phyloP scores from a whole-genome alignment of 2,888 invertebrate species.

The Netelia inedita region DNA sequence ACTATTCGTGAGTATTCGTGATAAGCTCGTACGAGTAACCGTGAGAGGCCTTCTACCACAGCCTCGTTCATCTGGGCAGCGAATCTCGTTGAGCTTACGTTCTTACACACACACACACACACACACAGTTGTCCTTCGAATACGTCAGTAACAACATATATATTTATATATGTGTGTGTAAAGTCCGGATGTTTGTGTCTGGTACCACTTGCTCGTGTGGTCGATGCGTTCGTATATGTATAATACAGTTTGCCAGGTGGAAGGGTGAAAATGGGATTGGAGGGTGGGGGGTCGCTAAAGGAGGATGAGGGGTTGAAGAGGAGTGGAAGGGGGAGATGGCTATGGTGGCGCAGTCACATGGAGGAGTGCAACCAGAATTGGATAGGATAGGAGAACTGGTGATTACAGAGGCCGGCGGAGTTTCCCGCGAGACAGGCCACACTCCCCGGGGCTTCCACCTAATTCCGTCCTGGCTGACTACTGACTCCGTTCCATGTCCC shows the following conservation, averaged over 20 bases:
- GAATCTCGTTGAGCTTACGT: too few relatives aligned
- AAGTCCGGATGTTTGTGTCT: constrained; percentile 53
- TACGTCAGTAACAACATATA: background rate
- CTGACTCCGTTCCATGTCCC: constrained; percentile 77
- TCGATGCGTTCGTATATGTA: constrained; percentile 30
- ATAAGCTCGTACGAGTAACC: too few relatives aligned
- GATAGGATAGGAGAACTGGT: constrained; percentile 83
- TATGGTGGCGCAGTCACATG: constrained; percentile 61
- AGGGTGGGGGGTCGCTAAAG: constrained; percentile 36
- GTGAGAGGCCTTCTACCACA: too few relatives aligned
- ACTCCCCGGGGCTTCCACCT: constrained; percentile 83
- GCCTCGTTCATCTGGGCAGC: too few relatives aligned
- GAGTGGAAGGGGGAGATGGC: constrained; percentile 39
- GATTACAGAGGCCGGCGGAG: constrained; percentile 82
- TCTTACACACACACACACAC: background rate
- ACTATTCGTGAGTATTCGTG: too few relatives aligned
- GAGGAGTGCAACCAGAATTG: constrained; percentile 80
- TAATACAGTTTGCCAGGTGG: constrained; percentile 32
- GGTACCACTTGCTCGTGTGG: constrained; percentile 29
- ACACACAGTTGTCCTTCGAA: background rate
- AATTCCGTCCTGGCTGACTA: constrained; percentile 84
- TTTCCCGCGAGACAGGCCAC: constrained; percentile 79
- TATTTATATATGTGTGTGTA: background rate
- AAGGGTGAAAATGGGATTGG: constrained; percentile 35
- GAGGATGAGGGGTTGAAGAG: constrained; percentile 38